phyloP scores from a whole-genome alignment of 2,113 vertebrate species.

The Ia io region DNA sequence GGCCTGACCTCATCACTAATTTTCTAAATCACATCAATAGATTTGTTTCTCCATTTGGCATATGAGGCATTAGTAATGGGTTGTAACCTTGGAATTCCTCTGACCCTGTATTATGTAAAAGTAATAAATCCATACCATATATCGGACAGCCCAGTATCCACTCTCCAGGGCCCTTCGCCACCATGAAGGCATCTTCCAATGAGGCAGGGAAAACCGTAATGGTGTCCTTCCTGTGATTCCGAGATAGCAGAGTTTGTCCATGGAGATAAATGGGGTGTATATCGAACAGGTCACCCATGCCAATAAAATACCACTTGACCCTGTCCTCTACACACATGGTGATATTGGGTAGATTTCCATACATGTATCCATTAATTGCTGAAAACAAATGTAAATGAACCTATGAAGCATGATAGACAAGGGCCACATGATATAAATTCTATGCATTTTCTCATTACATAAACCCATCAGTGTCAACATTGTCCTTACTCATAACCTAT shows the following conservation, averaged over 20 bases:
- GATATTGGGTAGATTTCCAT: constrained; percentile 90
- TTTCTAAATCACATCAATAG: neutral
- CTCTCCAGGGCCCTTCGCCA: constrained; percentile 84
- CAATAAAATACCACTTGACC: constrained; percentile 91
- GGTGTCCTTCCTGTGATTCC: constrained; percentile 87
- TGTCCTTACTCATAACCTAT: neutral
- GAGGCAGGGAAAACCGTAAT: constrained; percentile 89
- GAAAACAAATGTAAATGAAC: neutral
- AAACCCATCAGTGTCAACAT: neutral
- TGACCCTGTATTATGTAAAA: neutral
- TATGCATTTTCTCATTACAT: neutral
- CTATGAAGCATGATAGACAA: neutral
- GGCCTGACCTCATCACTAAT: neutral
- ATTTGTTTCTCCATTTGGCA: neutral
- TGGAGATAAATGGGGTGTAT: constrained; percentile 90
- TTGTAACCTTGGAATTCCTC: neutral
- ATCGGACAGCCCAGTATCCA: constrained; percentile 91
- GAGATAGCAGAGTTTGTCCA: constrained; percentile 88
- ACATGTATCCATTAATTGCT: constrained; percentile 95
- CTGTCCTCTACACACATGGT: constrained; percentile 90
- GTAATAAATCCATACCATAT: constrained; percentile 77
- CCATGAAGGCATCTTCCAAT: constrained; percentile 86
- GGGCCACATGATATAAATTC: neutral
- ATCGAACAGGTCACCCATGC: constrained; percentile 89
- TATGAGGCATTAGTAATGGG: neutral